Evolutionary conservation across 2,888 invertebrate species (phyloP), one percentile per base, ranked within the genome.

Genomic region (Parthenolecanium corni): DNA sequence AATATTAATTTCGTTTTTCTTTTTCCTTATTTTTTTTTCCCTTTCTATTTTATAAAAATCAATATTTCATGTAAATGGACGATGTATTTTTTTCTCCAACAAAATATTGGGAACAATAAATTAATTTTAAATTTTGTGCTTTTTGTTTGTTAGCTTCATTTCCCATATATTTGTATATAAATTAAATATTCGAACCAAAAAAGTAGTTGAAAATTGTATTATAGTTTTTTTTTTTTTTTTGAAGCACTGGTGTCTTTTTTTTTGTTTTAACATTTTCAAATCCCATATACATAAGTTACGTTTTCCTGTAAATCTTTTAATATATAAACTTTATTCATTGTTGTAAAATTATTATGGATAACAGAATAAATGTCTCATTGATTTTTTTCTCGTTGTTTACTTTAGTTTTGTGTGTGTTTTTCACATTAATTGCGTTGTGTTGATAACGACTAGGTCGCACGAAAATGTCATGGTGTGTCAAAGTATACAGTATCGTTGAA

Each of bases 281-380:
- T 31, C 31, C 31, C 31, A 31, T 31, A n/a, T n/a, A 31, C 31
- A 6, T 31, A 31, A 31, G 31, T 31, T 31, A 31, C 31, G 31
- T 31, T 31, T n/a, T 31, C 31, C 9, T 31, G 53, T 53, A 31
- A 21, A 53, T 38, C 38, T 40, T 21, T 38, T 53, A 53, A 38
- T 53, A 53, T n/a, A n/a, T 53, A 38, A 53, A 53, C 38, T 53
- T 53, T 46, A 46, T 57, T 57, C 42, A 57, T 57, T 57, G 57
- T 57, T 57, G 57, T 57, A 57, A 57, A 23, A 46, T 57, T 46
- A 57, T 53, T 38, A 53, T 53, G 20, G 46, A 57, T 57, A 57
- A 57, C 57, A 57, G 20, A 57, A 46, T 57, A 57, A 57, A 57
- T 57, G 57, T 57, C 46, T 46, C 57, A 46, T 46, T 57, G 57